Evolutionary conservation across 2,113 vertebrate species (phyloP).

Genomic region (Aegypius monachus): DNA sequence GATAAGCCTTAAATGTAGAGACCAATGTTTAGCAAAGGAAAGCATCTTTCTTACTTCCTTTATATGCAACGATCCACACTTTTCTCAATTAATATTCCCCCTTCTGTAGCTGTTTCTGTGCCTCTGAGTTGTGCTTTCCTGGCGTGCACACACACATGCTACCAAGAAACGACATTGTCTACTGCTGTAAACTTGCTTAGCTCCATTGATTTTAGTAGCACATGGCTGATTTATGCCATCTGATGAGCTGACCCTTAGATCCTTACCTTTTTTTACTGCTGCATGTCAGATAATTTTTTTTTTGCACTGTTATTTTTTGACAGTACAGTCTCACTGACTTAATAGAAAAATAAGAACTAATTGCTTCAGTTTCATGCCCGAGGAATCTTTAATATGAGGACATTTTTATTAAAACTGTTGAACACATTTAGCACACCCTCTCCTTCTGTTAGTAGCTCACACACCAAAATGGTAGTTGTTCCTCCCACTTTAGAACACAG

Average conservation of each 20-base stretch:
- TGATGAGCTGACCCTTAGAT: not conserved
- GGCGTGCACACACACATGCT: rapidly evolving
- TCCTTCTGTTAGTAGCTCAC: not conserved
- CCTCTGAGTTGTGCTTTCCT: not conserved
- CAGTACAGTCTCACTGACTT: not conserved
- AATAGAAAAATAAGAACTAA: not conserved
- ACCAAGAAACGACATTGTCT: not conserved
- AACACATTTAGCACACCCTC: not conserved
- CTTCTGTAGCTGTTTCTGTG: not conserved
- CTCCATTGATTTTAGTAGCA: not conserved
- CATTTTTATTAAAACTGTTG: not conserved
- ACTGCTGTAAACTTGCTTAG: not conserved
- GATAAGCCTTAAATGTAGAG: not conserved
- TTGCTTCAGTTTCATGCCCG: not conserved
- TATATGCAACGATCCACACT: not conserved
- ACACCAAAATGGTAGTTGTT: not conserved
- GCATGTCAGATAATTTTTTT: not conserved
- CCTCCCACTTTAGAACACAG: not conserved
- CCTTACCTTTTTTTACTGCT: not conserved
- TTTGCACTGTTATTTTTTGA: not conserved
- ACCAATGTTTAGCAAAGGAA: not conserved
- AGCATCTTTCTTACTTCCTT: not conserved
- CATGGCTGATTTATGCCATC: not conserved
- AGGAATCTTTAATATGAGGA: not conserved
- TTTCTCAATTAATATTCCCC: not conserved